phyloP scores from a whole-genome alignment of 2,113 vertebrate genomes.

The Solenodon paradoxus region DNA sequence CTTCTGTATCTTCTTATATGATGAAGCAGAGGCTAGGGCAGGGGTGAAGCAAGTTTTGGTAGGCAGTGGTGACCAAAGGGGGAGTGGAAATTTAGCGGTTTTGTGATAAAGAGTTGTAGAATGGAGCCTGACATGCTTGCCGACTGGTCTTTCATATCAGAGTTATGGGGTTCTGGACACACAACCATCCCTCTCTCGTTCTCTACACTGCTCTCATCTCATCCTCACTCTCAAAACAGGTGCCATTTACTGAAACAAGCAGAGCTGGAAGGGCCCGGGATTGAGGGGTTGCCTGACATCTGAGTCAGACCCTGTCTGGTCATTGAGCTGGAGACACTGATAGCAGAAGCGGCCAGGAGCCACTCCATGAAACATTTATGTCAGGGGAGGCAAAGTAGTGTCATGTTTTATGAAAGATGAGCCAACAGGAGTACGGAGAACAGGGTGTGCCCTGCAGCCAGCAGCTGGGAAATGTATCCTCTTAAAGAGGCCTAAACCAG shows the following conservation, averaged over 20 bases:
- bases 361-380: conserved; percentile 77
- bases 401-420: neutral
- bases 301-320: neutral
- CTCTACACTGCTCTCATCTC: neutral
- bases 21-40: neutral
- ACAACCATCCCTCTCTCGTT: neutral
- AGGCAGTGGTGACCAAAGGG: neutral
- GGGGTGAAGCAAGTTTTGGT: neutral
- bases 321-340: conserved; percentile 32
- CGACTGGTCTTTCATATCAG: neutral
- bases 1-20: neutral
- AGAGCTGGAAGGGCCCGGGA: neutral
- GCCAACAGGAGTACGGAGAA: neutral
- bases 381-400: accelerated
- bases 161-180: neutral
- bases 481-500: neutral
- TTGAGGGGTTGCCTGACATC: neutral
- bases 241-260: neutral
- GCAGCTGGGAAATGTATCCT: neutral
- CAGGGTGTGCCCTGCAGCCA: neutral
- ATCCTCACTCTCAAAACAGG: neutral
- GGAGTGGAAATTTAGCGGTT: neutral
- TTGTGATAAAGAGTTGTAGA: neutral
- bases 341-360: conserved; percentile 46
- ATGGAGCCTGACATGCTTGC: neutral